phyloP scores from a whole-genome alignment of 2,888 invertebrate genomes.

The Margaritifera margaritifera region DNA sequence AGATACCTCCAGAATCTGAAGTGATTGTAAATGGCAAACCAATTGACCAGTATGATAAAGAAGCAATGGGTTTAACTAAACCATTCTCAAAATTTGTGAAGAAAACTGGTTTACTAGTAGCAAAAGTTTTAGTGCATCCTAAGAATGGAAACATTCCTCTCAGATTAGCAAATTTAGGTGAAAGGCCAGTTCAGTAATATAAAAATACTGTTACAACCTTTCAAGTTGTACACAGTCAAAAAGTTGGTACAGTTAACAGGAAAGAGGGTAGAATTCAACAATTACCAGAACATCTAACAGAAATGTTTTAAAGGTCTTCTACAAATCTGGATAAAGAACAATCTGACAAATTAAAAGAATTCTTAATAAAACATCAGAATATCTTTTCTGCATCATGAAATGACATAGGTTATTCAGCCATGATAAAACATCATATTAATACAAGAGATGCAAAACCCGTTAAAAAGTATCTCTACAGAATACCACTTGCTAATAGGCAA shows the following conservation, averaged over 20 bases:
- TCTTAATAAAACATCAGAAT: too few species aligned
- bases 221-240: background rate
- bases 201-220: slow-evolving; percentile 12
- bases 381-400: slow-evolving; percentile 12
- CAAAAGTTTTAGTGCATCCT: slow-evolving; percentile 19
- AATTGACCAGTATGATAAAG: slow-evolving; percentile 11
- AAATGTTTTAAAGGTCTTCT: slow-evolving; percentile 16
- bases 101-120: slow-evolving; percentile 23
- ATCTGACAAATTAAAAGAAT: slow-evolving; percentile 10
- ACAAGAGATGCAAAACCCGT: slow-evolving; percentile 22
- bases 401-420: slow-evolving; percentile 21
- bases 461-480: slow-evolving; percentile 26
- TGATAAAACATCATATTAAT: slow-evolving; percentile 21
- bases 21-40: slow-evolving; percentile 13
- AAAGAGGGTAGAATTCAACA: background rate
- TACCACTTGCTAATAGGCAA: slow-evolving; percentile 22
- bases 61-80: slow-evolving; percentile 5
- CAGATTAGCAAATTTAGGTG: slow-evolving; percentile 16
- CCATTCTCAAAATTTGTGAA: slow-evolving; percentile 9
- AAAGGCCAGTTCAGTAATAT: slow-evolving; percentile 5
- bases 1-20: slow-evolving; percentile 7
- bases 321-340: slow-evolving; percentile 7
- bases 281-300: slow-evolving; percentile 13
- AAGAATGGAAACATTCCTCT: slow-evolving; percentile 5
- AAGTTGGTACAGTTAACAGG: background rate